These are phyloP conservation scores for Aproaerema taeniolella DNA, from an alignment of 2,888 invertebrate species.

Conservation along the genomic window DNA sequence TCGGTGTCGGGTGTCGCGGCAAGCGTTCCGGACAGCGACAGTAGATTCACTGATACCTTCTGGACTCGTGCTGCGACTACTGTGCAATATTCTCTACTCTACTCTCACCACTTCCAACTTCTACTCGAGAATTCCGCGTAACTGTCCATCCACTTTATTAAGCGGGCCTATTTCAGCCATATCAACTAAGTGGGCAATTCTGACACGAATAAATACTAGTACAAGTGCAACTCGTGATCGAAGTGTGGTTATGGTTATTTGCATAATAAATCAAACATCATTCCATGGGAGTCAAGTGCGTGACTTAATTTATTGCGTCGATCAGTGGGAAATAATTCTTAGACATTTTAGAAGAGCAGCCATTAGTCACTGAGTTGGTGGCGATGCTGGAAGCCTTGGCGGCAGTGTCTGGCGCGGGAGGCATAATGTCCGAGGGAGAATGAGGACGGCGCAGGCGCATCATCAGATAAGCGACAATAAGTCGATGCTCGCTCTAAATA, in stretches of 20 bases:
- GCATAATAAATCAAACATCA: slow-evolving; percentile 53
- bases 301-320: slow-evolving; percentile 63
- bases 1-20: slow-evolving; percentile 49
- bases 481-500: slow-evolving; percentile 69
- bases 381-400: slow-evolving; percentile 30
- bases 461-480: slow-evolving; percentile 72
- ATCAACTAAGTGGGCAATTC: slow-evolving; percentile 3
- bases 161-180: background rate
- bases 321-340: slow-evolving; percentile 60
- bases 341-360: slow-evolving; percentile 52
- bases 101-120: background rate
- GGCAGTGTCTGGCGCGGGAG: slow-evolving; percentile 22
- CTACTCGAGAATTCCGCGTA: background rate
- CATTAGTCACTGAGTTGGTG: slow-evolving; percentile 52
- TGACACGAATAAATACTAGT: slow-evolving; percentile 7
- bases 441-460: slow-evolving; percentile 33
- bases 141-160: background rate
- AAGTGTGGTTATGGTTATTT: slow-evolving; percentile 43
- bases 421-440: slow-evolving; percentile 22
- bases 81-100: slow-evolving; percentile 29
- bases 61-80: slow-evolving; percentile 57
- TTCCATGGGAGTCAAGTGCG: slow-evolving; percentile 55
- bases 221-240: slow-evolving; percentile 46
- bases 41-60: slow-evolving; percentile 49
- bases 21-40: slow-evolving; percentile 32